Evolutionary conservation across 2,797 vertebrate species (phyloP).

Genomic region (Myoxocephalus aenaeus): DNA sequence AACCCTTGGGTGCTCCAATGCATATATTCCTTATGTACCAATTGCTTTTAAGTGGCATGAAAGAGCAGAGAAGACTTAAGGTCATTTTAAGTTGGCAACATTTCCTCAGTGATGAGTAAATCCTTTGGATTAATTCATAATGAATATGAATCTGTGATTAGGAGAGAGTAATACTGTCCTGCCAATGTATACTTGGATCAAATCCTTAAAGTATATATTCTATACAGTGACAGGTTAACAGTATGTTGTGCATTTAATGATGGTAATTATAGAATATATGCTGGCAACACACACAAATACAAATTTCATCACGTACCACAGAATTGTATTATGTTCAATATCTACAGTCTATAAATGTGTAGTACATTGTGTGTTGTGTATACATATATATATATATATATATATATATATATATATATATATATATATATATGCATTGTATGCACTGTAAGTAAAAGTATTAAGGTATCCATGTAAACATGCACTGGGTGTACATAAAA

Average conservation of each 20-base stretch:
- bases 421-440: neutral
- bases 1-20: constrained; percentile 11
- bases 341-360: neutral
- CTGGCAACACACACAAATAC: constrained; percentile 36
- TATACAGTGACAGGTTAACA: constrained; percentile 67
- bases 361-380: neutral
- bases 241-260: constrained; percentile 57
- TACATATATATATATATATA: no score
- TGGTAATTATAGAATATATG: constrained; percentile 34
- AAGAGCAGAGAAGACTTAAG: constrained; percentile 36
- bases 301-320: constrained; percentile 6
- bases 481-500: neutral
- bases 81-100: constrained; percentile 69
- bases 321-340: neutral
- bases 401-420: no score
- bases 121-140: constrained; percentile 64
- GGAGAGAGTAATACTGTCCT: constrained; percentile 52
- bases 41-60: constrained; percentile 53
- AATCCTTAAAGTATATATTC: constrained; percentile 63
- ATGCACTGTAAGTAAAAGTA: neutral
- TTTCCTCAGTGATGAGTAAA: constrained; percentile 67
- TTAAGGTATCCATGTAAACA: neutral
- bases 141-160: constrained; percentile 48
- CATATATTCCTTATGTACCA: constrained; percentile 45
- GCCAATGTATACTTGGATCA: constrained; percentile 60